Conservation (phyloP, 2,888 invertebrate genomes). For the Anthrax anthrax region DNA sequence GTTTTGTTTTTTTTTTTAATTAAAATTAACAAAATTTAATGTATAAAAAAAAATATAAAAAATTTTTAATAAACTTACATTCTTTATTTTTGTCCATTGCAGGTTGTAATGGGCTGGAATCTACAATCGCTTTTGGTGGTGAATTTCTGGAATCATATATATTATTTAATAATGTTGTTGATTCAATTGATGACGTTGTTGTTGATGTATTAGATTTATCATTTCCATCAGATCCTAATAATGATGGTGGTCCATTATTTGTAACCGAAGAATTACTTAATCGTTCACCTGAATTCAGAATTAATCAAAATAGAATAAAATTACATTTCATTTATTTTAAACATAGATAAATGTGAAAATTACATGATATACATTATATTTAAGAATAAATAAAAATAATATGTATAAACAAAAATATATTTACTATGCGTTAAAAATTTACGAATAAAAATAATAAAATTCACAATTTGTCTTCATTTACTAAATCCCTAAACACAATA, state of each 20-base stretch:
- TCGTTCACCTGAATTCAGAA: slow-evolving; percentile 25
- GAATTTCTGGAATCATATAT: slow-evolving; percentile 39
- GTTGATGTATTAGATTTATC: slow-evolving; percentile 21
- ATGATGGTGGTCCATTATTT: slow-evolving; percentile 15
- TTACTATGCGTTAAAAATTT: no score
- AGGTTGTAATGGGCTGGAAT: slow-evolving; percentile 84
- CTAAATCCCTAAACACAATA: no score
- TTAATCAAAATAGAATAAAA: background rate
- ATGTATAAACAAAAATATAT: no score
- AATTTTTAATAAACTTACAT: slow-evolving; percentile 53
- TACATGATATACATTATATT: no score
- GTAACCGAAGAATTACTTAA: slow-evolving; percentile 21
- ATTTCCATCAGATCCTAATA: slow-evolving; percentile 28
- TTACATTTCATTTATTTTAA: no score
- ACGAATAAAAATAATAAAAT: no score
- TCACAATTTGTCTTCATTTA: no score
- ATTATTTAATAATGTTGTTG: background rate
- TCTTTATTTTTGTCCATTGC: slow-evolving; percentile 95
- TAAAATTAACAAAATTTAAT: no score
- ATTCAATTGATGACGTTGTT: slow-evolving; percentile 1
- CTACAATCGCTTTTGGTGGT: slow-evolving; percentile 84
- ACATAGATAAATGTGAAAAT: no score
- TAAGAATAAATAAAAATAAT: no score
- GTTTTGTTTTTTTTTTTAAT: no score
- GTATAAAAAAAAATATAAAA: background rate